Percentiles rank a stretch among this genome's conserved stretches.
Conservation (phyloP, 2,797 vertebrate genomes). For the Pelodytes ibericus region DNA sequence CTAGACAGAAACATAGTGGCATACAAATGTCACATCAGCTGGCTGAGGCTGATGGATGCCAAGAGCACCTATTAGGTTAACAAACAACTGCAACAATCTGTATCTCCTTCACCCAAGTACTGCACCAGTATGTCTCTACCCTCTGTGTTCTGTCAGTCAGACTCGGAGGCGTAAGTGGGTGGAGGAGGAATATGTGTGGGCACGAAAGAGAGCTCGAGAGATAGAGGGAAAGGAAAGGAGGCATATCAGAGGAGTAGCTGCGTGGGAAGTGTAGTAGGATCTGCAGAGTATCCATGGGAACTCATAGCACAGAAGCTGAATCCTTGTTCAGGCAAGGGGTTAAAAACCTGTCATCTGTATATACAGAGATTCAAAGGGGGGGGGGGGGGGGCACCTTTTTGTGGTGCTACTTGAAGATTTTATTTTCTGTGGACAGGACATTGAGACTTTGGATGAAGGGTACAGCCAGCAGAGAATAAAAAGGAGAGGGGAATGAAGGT, state of each 20-base stretch:
- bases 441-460: no score
- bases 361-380: no score
- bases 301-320: constrained; percentile 13
- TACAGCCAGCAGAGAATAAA: no score
- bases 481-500: no score
- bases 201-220: not conserved
- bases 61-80: no score
- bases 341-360: not conserved
- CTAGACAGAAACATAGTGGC: no score
- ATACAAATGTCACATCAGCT: no score
- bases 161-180: constrained; percentile 6
- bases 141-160: not conserved
- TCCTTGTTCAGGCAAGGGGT: constrained; percentile 21
- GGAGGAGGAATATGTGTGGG: constrained; percentile 39
- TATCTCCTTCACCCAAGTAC: not conserved
- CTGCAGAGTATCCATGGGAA: constrained; percentile 51
- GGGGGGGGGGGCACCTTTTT: no score
- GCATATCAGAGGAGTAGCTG: constrained; percentile 11
- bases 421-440: no score
- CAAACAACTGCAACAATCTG: not conserved
- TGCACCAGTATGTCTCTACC: not conserved
- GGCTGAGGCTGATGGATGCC: no score
- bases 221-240: not conserved
- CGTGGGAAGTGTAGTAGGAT: constrained; percentile 34
- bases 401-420: no score